Conservation (phyloP, 2,113 vertebrate genomes). For the Crotophaga sulcirostris region DNA sequence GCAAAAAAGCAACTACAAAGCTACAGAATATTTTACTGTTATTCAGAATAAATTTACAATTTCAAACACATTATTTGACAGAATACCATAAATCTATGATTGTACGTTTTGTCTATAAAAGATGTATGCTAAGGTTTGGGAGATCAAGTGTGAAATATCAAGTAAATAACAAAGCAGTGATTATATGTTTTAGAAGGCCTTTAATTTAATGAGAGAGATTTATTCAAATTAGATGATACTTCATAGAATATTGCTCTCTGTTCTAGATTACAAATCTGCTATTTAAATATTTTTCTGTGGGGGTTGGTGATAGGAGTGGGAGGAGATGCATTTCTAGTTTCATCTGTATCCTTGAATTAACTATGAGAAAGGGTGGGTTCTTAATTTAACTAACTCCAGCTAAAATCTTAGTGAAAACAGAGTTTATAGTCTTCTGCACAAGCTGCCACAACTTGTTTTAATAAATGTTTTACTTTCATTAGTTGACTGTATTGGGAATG, state of each 20-base stretch:
- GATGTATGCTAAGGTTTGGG: not conserved
- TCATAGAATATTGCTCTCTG: constrained; percentile 7
- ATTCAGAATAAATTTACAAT: not conserved
- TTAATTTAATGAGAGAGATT: not conserved
- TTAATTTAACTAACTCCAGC: constrained; percentile 19
- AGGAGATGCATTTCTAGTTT: constrained; percentile 47
- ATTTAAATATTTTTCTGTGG: constrained; percentile 42
- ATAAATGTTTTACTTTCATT: not conserved
- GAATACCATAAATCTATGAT: not conserved
- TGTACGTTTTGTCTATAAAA: not conserved
- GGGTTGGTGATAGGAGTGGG: constrained; percentile 19
- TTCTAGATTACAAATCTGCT: constrained; percentile 49
- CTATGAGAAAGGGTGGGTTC: constrained; percentile 8
- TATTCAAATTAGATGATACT: constrained; percentile 26
- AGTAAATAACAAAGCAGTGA: not conserved
- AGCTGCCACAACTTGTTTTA: not conserved
- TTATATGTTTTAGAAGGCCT: not conserved
- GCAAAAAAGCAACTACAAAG: not conserved
- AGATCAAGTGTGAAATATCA: not conserved
- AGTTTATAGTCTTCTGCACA: not conserved
- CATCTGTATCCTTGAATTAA: constrained; percentile 55
- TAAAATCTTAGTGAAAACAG: not conserved
- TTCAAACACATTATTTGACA: not conserved
- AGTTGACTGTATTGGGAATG: not conserved
- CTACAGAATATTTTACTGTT: not conserved